Base-by-base conservation (phyloP, 2,797 vertebrate genomes). In the Pipistrellus kuhlii region DNA sequence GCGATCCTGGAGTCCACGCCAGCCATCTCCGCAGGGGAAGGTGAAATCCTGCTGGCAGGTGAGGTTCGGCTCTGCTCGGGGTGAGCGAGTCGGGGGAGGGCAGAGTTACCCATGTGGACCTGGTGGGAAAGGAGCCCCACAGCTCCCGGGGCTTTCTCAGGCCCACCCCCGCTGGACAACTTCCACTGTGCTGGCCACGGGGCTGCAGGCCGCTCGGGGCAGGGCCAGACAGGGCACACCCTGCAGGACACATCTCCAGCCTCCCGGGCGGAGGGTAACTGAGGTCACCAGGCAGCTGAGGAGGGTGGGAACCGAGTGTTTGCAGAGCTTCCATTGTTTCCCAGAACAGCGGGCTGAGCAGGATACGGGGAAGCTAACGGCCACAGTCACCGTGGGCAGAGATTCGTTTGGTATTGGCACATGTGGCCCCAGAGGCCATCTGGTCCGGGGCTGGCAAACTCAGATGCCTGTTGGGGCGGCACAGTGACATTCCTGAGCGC, bases 231-330 rank as follows among this genome's bases (percentile, higher is more conserved):
- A 81, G 80, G 94, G 41, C 41, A 46, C 59, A 41, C 82, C 77
- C 91, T 72, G 77, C 13, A 51, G 92, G 55, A 25, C 6, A 2
- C 32, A 6, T 44, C 57, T 64, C 68, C 5, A n/a, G 69, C 68
- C 72, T 81, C 73, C 77, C 0, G 12, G 77, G 3, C 90, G 85
- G 20, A 57, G 85, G 93, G 88, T 78, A 75, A 85, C 82, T 23
- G 51, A 97, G 95, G 95, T 96, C 96, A 95, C 41, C 85, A 51
- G 91, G 80, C 88, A 87, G 88, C 62, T 0, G 0, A 82, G 88
- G 91, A 95, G 95, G 85, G 62, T 48, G 75, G 91, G 77, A 88
- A 76, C 88, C 35, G 27, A 90, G 73, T 88, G 62, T 94, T 92
- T 93, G 91, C 91, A 51, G 62, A 78, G 75, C 30, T 13, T 73